Evolutionary conservation across 2,797 vertebrate genomes (phyloP).

Genomic region (Protonibea diacanthus): DNA sequence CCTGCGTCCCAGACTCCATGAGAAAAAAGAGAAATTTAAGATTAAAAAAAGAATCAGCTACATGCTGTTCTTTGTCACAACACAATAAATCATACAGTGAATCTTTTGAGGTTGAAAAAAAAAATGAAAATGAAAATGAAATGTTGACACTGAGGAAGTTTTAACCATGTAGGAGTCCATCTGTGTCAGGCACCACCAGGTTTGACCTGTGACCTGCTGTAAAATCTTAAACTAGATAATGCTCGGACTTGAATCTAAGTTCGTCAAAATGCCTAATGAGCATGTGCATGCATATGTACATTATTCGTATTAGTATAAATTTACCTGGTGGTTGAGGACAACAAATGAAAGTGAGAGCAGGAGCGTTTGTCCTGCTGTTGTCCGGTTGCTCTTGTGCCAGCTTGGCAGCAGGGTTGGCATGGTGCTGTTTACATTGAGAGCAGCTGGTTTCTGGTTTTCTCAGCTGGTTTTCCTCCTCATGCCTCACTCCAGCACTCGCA

Average conservation of each 20-base stretch:
- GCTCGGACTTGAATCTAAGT: not conserved
- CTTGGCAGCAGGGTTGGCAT: slow-evolving; percentile 67
- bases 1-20: not conserved
- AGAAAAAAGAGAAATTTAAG: not conserved
- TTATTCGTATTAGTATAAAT: not conserved
- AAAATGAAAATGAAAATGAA: too few species aligned
- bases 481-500: slow-evolving; percentile 39
- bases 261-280: not conserved
- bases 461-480: slow-evolving; percentile 44
- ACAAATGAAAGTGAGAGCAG: slow-evolving; percentile 59
- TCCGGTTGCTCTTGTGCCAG: slow-evolving; percentile 57
- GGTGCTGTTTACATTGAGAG: slow-evolving; percentile 66
- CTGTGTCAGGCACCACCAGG: not conserved
- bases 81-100: slow-evolving; percentile 1
- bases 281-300: not conserved
- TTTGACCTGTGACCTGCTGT: slow-evolving; percentile 2
- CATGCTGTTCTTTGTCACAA: not conserved
- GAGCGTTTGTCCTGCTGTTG: slow-evolving; percentile 21
- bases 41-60: not conserved
- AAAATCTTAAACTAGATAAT: not conserved
- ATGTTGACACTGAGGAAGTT: too few species aligned
- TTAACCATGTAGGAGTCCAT: not conserved
- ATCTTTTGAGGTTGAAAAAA: not conserved
- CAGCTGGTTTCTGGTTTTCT: slow-evolving; percentile 23
- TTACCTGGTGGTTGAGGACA: slow-evolving; percentile 75